These are phyloP conservation scores for Trachelus tabidus DNA, from an alignment of 2,888 invertebrate genomes.

Conservation along the genomic window DNA sequence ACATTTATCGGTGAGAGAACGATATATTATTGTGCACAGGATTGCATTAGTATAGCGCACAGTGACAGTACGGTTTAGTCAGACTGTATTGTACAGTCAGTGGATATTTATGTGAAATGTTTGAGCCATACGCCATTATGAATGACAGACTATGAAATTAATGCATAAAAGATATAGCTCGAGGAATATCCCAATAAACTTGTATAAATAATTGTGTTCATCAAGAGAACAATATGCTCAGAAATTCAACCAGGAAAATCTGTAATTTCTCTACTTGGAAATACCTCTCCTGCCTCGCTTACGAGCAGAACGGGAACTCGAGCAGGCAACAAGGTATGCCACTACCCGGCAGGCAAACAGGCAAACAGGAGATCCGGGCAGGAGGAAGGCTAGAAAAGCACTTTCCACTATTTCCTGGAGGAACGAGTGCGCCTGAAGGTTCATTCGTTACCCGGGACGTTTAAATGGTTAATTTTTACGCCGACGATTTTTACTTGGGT, in stretches of 20 bases:
- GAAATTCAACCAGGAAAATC: slow-evolving; percentile 23
- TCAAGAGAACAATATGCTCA: slow-evolving; percentile 26
- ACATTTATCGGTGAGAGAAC: not conserved
- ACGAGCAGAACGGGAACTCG: not conserved
- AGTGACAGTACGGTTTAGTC: not conserved
- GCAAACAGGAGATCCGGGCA: not conserved
- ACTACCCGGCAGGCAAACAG: not conserved
- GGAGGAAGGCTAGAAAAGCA: slow-evolving; percentile 11
- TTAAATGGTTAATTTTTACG: slow-evolving; percentile 60
- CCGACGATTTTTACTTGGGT: slow-evolving; percentile 50
- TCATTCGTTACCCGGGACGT: slow-evolving; percentile 55
- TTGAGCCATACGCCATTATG: not conserved
- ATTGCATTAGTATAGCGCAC: not conserved
- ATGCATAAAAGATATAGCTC: not conserved
- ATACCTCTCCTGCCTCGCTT: slow-evolving; percentile 7
- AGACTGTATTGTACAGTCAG: not conserved
- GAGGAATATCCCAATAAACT: not conserved
- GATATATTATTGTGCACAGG: not conserved
- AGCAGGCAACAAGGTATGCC: not conserved
- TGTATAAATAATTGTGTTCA: slow-evolving; percentile 10
- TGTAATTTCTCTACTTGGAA: slow-evolving; percentile 13
- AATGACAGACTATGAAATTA: not conserved
- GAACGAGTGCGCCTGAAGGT: slow-evolving; percentile 51
- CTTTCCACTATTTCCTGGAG: slow-evolving; percentile 36
- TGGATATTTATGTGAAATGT: not conserved